Base-by-base conservation (phyloP, 2,888 invertebrate genomes). In the Chrysotoxum bicinctum region DNA sequence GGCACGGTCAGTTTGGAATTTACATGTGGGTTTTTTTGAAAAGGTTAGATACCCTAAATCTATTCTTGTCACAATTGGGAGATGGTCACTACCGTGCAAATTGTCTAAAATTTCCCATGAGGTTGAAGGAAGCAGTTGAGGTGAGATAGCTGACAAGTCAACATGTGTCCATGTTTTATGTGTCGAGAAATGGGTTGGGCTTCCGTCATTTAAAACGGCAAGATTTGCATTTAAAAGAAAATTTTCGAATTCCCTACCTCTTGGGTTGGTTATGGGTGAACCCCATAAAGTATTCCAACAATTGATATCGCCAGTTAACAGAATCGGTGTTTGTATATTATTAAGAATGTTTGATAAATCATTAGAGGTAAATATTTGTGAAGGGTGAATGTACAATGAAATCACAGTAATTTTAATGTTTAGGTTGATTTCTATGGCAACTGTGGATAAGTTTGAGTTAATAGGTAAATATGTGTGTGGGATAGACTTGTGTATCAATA, bases 81-180 rank as follows among this genome's bases (percentile, higher is more conserved):
- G 70, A 4, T 35, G 35, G 35, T 35, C 35, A 12, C 35, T 35
- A 12, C 12, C 12, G 35, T 35, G 35, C 3, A 35, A 4, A 12
- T 35, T 12, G 35, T 35, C 4, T 35, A 35, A 35, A 10, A 26
- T 60, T 19, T 23, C 10, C 43, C 75, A 70, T 1, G 52, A 37
- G 6, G 54, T 26, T 58, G 26, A 26, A 16, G 68, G n/a, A 43
- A 50, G 10, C 23, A 82, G 35, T 32, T 35, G 40, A 16, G 76
- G 64, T 43, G 76, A 72, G n/a, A n/a, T n/a, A n/a, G n/a, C n/a
- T n/a, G n/a, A n/a, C 76, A 70, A 14, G 19, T 74, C 79, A 12
- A 80, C n/a, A 23, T 79, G 35, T 0, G 66, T 72, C 5, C 72
- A 40, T 1, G 76, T 58, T 14, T 50, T 58, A 37, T 82, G 68